Conservation (phyloP, 2,888 invertebrate genomes). For the Fissipunctia ypsillon region DNA sequence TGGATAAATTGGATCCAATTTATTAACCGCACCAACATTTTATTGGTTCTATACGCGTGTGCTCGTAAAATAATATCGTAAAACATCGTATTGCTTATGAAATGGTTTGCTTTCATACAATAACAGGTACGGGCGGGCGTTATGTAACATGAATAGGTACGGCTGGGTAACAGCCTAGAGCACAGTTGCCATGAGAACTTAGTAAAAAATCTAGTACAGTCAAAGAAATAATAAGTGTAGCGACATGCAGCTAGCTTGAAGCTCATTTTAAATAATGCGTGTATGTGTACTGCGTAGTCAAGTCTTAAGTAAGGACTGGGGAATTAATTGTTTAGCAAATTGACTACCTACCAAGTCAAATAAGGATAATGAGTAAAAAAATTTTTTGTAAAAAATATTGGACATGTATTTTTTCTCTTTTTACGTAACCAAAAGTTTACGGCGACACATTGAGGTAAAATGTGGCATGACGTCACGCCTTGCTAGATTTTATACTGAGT, state of each 20-base stretch:
- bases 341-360: neutral
- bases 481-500: no score
- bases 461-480: no score
- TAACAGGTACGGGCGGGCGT: constrained; percentile 38
- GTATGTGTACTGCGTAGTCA: no score
- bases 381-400: no score
- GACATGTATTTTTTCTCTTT: no score
- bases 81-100: constrained; percentile 55
- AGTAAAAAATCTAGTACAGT: neutral
- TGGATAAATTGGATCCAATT: constrained; percentile 68
- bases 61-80: constrained; percentile 57
- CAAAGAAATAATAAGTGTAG: neutral
- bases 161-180: constrained; percentile 15
- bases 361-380: no score
- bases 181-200: constrained; percentile 2
- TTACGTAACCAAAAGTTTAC: no score
- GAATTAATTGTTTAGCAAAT: neutral
- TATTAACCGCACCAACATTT: constrained; percentile 47
- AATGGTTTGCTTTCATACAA: constrained; percentile 44
- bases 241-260: constrained; percentile 2
- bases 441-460: no score
- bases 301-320: neutral
- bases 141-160: constrained; percentile 41
- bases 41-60: constrained; percentile 49
- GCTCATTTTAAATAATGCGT: neutral